Evolutionary conservation across 2,888 invertebrate species (phyloP), one percentile per base, ranked within the genome.

Genomic region (Cosmorhoe ocellata): DNA sequence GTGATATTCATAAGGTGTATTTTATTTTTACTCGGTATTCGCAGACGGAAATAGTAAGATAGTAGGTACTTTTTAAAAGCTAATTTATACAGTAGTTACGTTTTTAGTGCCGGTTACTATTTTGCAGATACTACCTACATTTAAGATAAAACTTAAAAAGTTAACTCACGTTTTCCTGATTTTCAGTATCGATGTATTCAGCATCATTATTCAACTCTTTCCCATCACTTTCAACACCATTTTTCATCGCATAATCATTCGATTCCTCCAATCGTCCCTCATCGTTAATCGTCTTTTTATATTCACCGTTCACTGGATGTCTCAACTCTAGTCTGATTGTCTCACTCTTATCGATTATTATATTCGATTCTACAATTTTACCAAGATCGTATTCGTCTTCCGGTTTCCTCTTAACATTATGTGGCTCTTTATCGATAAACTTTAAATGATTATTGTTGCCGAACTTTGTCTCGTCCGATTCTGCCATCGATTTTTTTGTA

Each of bases 261-360:
- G 72, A 54, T 18, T 61, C 54, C 9, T 53, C 53, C 36, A 53
- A 44, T 28, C 44, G 24, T 28, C 55, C 48, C 13, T 57, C 59
- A 8, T 56, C 54, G 39, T 61, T 61, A 9, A 53, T 53, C 13
- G 43, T 49, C 24, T 48, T 40, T 32, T 63, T 61, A 50, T 63
- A 67, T 48, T 64, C 64, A 14, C 53, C 53, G 46, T 63, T 68
- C 13, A 61, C 67, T 6, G 77, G 69, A 49, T 79, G 71, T 47
- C 85, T 70, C 39, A 86, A 54, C 56, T 84, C 82, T 9, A 88
- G 59, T 46, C 86, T 64, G 34, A 84, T 81, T 2, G 81, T 79
- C 60, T 79, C 84, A 5, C 76, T 67, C 59, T 81, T 84, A 61
- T 81, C 81, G 56, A 80, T 77, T 57, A 75, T 76, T 46, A 81